Evolutionary conservation across 2,113 vertebrate species (phyloP).

Genomic region (Gallinago paraguaiae): DNA sequence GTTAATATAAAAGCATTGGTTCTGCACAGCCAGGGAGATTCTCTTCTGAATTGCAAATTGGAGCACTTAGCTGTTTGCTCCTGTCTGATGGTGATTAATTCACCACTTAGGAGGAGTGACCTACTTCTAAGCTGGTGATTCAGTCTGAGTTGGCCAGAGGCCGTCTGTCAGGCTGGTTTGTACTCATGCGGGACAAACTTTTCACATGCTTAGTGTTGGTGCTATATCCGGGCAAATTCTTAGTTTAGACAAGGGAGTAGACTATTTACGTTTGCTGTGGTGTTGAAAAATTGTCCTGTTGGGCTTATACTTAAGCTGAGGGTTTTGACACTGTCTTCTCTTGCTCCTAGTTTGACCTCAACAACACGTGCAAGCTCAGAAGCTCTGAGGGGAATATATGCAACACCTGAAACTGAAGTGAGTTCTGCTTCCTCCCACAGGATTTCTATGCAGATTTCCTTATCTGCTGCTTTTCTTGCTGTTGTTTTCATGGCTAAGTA

Average conservation of each 20-base stretch:
- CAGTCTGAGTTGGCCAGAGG: not conserved
- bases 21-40: not conserved
- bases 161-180: not conserved
- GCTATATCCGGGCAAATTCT: not conserved
- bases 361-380: constrained; percentile 94
- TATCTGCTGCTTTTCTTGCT: not conserved
- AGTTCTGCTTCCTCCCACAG: constrained; percentile 29
- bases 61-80: not conserved
- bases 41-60: not conserved
- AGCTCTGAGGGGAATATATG: constrained; percentile 85
- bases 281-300: not conserved
- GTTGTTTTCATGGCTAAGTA: not conserved
- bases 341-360: constrained; percentile 85
- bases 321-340: not conserved
- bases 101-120: not conserved
- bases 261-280: not conserved
- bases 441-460: not conserved
- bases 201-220: not conserved
- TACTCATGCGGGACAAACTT: not conserved
- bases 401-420: constrained; percentile 88
- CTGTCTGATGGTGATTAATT: not conserved
- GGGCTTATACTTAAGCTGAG: not conserved
- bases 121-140: constrained; percentile 10
- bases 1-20: not conserved
- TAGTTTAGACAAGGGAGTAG: not conserved